These are phyloP conservation scores for Muntiacus reevesi DNA, from an alignment of 2,113 vertebrate species.

Conservation along the genomic window DNA sequence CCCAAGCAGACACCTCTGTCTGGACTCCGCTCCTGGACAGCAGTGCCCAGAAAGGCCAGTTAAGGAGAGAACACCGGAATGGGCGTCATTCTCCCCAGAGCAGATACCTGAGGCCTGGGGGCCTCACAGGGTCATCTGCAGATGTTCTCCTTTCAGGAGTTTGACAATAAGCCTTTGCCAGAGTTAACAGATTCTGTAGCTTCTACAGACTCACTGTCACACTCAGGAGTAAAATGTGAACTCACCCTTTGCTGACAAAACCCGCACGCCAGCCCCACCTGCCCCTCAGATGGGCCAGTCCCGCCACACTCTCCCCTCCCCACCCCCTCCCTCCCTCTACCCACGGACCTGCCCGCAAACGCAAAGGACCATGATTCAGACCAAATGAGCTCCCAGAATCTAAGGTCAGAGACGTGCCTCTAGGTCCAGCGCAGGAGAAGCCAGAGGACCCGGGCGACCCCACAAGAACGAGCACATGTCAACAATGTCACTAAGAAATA, in stretches of 20 bases:
- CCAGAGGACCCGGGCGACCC: neutral
- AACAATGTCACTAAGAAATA: neutral
- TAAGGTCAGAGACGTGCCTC: neutral
- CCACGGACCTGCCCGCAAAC: neutral
- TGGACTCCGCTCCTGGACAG: neutral
- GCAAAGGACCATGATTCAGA: neutral
- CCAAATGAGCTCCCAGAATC: neutral
- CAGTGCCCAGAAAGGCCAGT: neutral
- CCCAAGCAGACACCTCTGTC: neutral
- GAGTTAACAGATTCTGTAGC: neutral
- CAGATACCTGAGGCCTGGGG: neutral
- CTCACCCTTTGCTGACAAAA: neutral
- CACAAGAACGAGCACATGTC: neutral
- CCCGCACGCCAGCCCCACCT: accelerated
- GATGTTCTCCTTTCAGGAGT: no score
- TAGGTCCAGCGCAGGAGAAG: neutral
- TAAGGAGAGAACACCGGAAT: neutral
- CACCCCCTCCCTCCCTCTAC: neutral
- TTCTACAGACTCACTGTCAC: neutral
- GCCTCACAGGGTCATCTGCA: neutral
- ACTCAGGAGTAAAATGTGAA: neutral
- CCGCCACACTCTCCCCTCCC: neutral
- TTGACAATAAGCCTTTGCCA: neutral
- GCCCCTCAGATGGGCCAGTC: neutral
- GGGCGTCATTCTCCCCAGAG: neutral